Conservation (phyloP, 2,113 vertebrate genomes). For the Plecturocebus donacophilus region DNA sequence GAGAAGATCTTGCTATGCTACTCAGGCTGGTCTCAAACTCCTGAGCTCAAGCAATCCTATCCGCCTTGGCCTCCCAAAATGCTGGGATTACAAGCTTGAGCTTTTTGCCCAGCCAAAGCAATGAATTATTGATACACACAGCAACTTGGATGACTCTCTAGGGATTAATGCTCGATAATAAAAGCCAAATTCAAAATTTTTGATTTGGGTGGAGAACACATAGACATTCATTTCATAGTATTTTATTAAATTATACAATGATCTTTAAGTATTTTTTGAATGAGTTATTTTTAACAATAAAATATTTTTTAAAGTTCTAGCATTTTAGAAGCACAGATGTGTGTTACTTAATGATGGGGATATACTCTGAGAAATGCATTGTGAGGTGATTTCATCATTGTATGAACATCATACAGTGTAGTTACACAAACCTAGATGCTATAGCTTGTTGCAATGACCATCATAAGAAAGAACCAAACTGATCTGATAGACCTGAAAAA, state of each 20-base stretch:
- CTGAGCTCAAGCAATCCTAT: too few relatives aligned
- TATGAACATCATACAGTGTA: background rate
- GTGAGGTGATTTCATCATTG: background rate
- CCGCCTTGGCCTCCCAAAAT: too few relatives aligned
- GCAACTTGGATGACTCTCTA: background rate
- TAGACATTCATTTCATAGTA: conserved; percentile 7
- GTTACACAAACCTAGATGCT: background rate
- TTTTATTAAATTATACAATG: background rate
- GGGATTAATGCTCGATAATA: background rate
- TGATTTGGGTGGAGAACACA: background rate
- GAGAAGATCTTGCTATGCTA: too few relatives aligned
- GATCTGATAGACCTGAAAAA: too few relatives aligned
- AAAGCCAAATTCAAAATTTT: background rate
- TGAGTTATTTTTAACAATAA: background rate
- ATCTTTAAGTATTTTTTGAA: conserved; percentile 13
- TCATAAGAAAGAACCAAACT: too few relatives aligned
- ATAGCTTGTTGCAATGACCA: background rate
- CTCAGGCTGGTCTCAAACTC: too few relatives aligned
- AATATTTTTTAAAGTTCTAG: background rate
- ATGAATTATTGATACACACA: background rate
- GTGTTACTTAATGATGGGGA: background rate
- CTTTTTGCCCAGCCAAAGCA: too few relatives aligned
- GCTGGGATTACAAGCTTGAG: too few relatives aligned
- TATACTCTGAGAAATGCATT: background rate
- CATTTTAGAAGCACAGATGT: background rate